Percentiles rank a stretch among this genome's conserved stretches.
Evolutionary conservation across 2,888 invertebrate genomes (phyloP).

Genomic region (Elmis aenea): DNA sequence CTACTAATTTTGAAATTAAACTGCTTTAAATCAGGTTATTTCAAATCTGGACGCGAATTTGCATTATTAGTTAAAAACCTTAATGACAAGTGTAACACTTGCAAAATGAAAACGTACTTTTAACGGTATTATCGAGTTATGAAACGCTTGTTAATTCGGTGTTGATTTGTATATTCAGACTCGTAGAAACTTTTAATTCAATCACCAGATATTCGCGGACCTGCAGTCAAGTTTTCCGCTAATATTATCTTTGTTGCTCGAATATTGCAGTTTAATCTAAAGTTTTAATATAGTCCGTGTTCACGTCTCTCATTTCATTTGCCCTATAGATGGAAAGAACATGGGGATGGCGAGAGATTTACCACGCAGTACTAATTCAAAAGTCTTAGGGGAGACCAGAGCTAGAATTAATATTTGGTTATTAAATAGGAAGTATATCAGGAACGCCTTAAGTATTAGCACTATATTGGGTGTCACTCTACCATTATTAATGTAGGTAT

Average conservation of each 20-base stretch:
- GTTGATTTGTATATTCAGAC: slow-evolving; percentile 43
- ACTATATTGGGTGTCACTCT: too few species aligned
- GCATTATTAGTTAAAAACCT: slow-evolving; percentile 30
- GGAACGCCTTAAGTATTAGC: too few species aligned
- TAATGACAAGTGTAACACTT: slow-evolving; percentile 32
- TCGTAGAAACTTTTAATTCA: slow-evolving; percentile 39
- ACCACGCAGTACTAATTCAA: too few species aligned
- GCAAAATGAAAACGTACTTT: slow-evolving; percentile 31
- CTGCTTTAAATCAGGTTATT: slow-evolving; percentile 16
- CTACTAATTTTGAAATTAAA: slow-evolving; percentile 26
- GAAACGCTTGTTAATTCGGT: slow-evolving; percentile 38
- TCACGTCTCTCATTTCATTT: too few species aligned
- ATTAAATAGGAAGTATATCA: too few species aligned
- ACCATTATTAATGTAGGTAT: too few species aligned
- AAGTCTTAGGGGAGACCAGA: too few species aligned
- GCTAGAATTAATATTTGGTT: too few species aligned
- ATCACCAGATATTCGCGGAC: slow-evolving; percentile 27
- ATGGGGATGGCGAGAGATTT: too few species aligned
- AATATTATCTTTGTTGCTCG: slow-evolving; percentile 24
- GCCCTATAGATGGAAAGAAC: too few species aligned
- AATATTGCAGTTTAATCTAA: too few species aligned
- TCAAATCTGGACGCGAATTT: slow-evolving; percentile 18
- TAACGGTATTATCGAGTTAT: slow-evolving; percentile 38
- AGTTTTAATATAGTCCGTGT: too few species aligned
- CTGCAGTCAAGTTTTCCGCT: slow-evolving; percentile 23